Conservation (phyloP, 92 coral and sea anemone species). For the Galaxea fascicularis region DNA sequence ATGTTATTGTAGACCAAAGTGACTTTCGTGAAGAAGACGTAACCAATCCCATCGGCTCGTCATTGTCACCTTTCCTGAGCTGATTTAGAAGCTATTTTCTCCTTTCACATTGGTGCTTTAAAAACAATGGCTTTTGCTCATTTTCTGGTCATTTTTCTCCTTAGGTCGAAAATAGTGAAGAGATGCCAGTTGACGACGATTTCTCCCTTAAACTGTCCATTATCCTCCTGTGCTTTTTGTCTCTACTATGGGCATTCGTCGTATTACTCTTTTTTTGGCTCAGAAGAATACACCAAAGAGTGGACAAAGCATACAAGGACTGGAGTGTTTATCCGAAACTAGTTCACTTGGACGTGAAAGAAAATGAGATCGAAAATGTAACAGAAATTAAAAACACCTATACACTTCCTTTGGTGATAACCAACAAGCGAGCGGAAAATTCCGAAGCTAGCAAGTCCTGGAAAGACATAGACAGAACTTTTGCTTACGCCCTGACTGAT, state of each 20-base stretch:
- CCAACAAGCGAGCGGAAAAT: slow-evolving; percentile 25
- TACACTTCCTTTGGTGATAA: slow-evolving; percentile 19
- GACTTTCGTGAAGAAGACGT: neutral
- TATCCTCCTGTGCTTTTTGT: slow-evolving; percentile 1
- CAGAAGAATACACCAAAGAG: slow-evolving; percentile 17
- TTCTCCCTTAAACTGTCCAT: slow-evolving; percentile 2
- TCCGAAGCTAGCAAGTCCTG: neutral
- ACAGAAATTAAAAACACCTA: neutral
- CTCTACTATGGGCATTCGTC: neutral
- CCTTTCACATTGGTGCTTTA: neutral
- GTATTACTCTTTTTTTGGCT: slow-evolving; percentile 25
- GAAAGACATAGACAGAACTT: slow-evolving; percentile 28
- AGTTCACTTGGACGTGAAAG: neutral
- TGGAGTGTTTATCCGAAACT: slow-evolving; percentile 10
- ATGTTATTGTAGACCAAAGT: neutral
- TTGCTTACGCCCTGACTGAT: slow-evolving; percentile 16
- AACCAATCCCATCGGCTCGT: no score
- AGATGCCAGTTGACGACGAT: neutral
- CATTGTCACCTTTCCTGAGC: neutral
- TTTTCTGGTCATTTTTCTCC: neutral
- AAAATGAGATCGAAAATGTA: neutral
- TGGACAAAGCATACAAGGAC: slow-evolving; percentile 1
- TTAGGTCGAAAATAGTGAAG: neutral
- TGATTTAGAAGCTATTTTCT: neutral
- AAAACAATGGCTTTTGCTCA: neutral